Evolutionary conservation across 2,113 vertebrate genomes (phyloP).

Genomic region (Mixornis gularis): DNA sequence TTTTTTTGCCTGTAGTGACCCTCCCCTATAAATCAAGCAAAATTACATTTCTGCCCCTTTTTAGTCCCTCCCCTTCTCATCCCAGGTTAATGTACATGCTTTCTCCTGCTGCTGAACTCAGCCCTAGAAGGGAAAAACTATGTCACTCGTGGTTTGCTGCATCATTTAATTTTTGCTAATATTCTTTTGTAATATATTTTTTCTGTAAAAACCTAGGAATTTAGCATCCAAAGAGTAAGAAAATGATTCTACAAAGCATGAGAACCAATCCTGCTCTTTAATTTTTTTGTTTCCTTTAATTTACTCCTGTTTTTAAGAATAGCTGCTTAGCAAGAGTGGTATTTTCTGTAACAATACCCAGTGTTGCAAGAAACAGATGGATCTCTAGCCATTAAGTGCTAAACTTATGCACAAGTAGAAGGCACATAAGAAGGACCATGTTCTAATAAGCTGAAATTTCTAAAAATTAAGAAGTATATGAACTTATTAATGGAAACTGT

Average conservation of each 20-base stretch:
- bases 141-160: not conserved
- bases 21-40: not conserved
- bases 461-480: not conserved
- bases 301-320: not conserved
- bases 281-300: not conserved
- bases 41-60: not conserved
- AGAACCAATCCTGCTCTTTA: not conserved
- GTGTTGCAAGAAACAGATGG: not conserved
- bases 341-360: not conserved
- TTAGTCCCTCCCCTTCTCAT: not conserved
- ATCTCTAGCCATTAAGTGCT: not conserved
- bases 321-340: not conserved
- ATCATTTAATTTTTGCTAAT: not conserved
- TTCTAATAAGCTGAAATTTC: not conserved
- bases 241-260: not conserved
- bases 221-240: not conserved
- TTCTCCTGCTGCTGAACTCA: not conserved
- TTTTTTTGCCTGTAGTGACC: not conserved
- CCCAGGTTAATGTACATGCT: not conserved
- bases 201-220: not conserved
- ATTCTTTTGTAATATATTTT: not conserved
- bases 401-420: not conserved
- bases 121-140: not conserved
- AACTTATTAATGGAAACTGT: not conserved
- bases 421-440: not conserved